These are phyloP conservation scores for Schizopygopsis pylzovi DNA, from an alignment of 2,797 vertebrate genomes.

Conservation along the genomic window DNA sequence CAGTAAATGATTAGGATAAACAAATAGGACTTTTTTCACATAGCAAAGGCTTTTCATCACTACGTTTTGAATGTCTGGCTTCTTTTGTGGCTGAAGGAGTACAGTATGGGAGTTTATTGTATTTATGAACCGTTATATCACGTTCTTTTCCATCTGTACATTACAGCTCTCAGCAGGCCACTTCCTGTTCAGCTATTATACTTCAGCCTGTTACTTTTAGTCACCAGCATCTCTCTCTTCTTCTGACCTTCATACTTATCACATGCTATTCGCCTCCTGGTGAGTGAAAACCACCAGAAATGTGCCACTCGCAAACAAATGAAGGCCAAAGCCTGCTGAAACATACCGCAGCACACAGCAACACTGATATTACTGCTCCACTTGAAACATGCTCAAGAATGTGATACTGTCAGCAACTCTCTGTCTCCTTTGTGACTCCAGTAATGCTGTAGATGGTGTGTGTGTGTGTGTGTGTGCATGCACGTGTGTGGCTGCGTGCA, in stretches of 20 bases:
- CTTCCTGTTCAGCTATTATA: slow-evolving; percentile 15
- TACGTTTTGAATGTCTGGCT: slow-evolving; percentile 22
- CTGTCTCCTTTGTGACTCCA: slow-evolving; percentile 58
- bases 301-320: slow-evolving; percentile 33
- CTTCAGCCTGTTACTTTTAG: slow-evolving; percentile 27
- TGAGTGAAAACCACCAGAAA: slow-evolving; percentile 36
- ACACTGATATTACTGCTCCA: slow-evolving; percentile 40
- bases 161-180: slow-evolving; percentile 16
- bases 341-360: slow-evolving; percentile 17
- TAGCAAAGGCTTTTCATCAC: slow-evolving; percentile 39
- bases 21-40: too few species aligned
- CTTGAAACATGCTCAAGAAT: slow-evolving; percentile 42
- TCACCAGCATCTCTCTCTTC: slow-evolving; percentile 9
- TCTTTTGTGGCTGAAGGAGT: background rate
- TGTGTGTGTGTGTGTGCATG: too few species aligned
- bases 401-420: slow-evolving; percentile 56
- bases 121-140: background rate
- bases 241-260: slow-evolving; percentile 44
- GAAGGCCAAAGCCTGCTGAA: slow-evolving; percentile 36
- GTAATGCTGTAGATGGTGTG: slow-evolving; percentile 58
- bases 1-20: background rate
- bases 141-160: background rate
- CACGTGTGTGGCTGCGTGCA: slow-evolving; percentile 51
- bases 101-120: background rate
- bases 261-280: slow-evolving; percentile 32